Evolutionary conservation across 2,113 vertebrate genomes (phyloP).

Genomic region (Aldabrachelys gigantea): DNA sequence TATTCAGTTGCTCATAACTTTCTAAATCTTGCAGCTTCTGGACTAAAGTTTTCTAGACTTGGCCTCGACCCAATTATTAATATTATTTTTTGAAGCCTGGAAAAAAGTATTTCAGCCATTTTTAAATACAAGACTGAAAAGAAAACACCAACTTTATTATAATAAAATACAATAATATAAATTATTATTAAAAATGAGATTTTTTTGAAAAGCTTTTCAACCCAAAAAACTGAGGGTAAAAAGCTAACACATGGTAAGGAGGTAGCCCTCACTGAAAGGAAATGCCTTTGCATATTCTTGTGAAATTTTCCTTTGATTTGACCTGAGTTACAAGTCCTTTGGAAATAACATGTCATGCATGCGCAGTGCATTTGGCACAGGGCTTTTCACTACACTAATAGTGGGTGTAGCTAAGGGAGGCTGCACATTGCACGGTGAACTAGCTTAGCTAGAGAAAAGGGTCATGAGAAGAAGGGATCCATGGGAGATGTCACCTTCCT

Average conservation of each 20-base stretch:
- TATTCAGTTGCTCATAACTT: background rate
- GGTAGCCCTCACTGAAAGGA: background rate
- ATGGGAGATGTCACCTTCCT: constrained; percentile 6
- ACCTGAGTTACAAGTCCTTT: constrained; percentile 23
- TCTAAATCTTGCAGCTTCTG: background rate
- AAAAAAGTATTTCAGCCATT: background rate
- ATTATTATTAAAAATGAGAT: background rate
- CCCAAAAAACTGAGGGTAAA: background rate
- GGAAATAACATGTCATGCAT: background rate
- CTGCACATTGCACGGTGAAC: background rate
- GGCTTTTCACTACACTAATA: background rate
- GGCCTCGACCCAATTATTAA: background rate
- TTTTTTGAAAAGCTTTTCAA: background rate
- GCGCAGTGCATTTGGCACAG: constrained; percentile 14
- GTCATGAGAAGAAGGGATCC: background rate
- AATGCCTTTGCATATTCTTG: background rate
- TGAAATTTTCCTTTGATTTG: background rate
- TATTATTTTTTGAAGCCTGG: background rate
- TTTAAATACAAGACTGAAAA: background rate
- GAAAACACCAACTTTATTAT: background rate
- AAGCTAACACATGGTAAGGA: background rate
- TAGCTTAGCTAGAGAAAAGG: background rate
- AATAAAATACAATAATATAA: background rate
- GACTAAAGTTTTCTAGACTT: background rate
- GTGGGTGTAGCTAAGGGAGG: background rate